Percentiles rank a stretch among this genome's conserved stretches.
phyloP scores from a whole-genome alignment of 2,888 invertebrate species.

The Neria commutata region DNA sequence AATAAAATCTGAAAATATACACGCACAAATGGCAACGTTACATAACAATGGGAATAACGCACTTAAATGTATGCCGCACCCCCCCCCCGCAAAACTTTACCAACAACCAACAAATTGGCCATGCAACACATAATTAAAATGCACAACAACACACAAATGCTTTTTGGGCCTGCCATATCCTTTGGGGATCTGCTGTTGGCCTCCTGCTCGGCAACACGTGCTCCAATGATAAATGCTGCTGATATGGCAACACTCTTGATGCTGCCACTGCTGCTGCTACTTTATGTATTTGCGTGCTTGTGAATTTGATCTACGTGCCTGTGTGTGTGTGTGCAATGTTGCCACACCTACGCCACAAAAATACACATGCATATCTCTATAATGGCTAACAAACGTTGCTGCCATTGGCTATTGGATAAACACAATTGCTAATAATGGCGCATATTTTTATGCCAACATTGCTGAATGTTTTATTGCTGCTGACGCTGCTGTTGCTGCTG shows the following conservation, averaged over 20 bases:
- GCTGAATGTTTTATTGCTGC: background rate
- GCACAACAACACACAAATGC: background rate
- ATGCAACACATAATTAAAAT: constrained; percentile 4
- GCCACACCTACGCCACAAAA: too few relatives aligned
- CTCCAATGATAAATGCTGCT: background rate
- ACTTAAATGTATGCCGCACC: background rate
- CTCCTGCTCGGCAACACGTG: background rate
- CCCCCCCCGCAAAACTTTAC: too few relatives aligned
- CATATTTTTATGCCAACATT: constrained; percentile 3
- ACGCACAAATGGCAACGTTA: background rate
- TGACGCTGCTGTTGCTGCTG: constrained; percentile 1
- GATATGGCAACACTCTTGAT: background rate
- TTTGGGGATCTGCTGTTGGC: background rate
- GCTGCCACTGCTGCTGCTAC: constrained; percentile 11
- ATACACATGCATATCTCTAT: background rate
- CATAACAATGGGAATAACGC: background rate
- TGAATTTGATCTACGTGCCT: background rate
- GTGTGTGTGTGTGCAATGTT: background rate
- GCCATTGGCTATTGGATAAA: too few relatives aligned
- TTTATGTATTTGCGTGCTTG: background rate
- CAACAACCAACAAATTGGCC: background rate
- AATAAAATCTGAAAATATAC: constrained; percentile 10
- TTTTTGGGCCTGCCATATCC: background rate
- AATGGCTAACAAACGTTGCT: background rate
- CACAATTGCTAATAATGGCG: background rate